phyloP scores from a whole-genome alignment of 2,113 vertebrate genomes.

The Onychostruthus taczanowskii region DNA sequence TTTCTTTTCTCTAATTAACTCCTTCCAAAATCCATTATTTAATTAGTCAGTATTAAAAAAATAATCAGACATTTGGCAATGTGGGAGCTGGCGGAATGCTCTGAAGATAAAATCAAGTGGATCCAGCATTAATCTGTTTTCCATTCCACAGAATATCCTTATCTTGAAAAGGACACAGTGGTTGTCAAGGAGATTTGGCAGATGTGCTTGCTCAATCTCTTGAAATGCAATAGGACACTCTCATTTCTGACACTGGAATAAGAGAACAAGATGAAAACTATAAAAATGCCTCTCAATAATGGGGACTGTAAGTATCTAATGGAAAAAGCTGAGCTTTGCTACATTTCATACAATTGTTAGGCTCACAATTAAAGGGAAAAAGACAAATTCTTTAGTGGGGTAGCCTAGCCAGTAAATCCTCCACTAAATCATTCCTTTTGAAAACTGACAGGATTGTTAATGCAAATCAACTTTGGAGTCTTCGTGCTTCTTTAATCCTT shows the following conservation, averaged over 20 bases:
- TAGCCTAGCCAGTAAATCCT: neutral
- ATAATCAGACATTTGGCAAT: neutral
- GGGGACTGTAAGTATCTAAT: neutral
- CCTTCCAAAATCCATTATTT: constrained; percentile 27
- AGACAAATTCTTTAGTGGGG: neutral
- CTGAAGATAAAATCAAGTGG: constrained; percentile 31
- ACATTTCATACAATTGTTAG: neutral
- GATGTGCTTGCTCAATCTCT: constrained; percentile 34
- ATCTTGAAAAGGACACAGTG: constrained; percentile 47
- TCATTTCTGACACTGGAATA: neutral
- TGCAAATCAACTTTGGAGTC: neutral
- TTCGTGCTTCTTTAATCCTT: neutral
- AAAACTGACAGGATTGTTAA: neutral
- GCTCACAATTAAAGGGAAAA: neutral
- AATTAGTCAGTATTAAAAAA: constrained; percentile 34
- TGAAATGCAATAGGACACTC: constrained; percentile 1
- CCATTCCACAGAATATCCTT: constrained; percentile 40
- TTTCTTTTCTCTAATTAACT: constrained; percentile 20
- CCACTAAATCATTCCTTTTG: neutral
- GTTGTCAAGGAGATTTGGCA: constrained; percentile 60
- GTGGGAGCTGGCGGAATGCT: constrained; percentile 1
- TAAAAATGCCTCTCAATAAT: neutral
- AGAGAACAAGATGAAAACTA: neutral
- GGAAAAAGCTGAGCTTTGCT: neutral
- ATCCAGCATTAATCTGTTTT: constrained; percentile 50